Evolutionary conservation across 2,113 vertebrate genomes (phyloP).

Genomic region (Myiopsitta monachus): DNA sequence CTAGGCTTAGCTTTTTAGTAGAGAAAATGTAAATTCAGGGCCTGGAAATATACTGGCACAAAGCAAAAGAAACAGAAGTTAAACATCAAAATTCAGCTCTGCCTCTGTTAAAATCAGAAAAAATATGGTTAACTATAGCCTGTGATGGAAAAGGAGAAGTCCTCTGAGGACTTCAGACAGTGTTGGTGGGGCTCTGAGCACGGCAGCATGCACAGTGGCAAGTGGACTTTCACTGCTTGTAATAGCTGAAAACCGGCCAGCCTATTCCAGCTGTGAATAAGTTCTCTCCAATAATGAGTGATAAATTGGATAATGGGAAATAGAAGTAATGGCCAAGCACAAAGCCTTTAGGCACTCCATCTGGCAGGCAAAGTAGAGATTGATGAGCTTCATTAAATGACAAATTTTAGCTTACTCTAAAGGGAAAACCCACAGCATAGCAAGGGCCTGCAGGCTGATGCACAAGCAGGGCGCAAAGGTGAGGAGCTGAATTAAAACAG

Average conservation of each 20-base stretch:
- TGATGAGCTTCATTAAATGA: constrained; percentile 15
- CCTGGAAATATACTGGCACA: neutral
- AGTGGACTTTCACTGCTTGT: neutral
- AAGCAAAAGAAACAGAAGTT: neutral
- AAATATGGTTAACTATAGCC: neutral
- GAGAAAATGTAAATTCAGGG: neutral
- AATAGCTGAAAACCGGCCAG: neutral
- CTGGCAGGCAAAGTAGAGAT: neutral
- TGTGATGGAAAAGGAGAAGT: neutral
- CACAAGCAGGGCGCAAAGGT: fast-evolving
- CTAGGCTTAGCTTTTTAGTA: neutral
- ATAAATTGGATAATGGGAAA: neutral
- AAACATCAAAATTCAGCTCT: neutral
- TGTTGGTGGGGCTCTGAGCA: neutral
- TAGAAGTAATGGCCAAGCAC: neutral
- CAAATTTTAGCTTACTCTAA: neutral
- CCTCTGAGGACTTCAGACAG: neutral
- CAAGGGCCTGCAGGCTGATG: neutral
- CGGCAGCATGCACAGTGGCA: fast-evolving
- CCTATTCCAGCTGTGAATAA: neutral
- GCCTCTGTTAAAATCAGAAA: neutral
- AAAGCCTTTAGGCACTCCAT: constrained; percentile 7
- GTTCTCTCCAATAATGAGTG: neutral
- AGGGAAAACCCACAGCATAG: neutral
- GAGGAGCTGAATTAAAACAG: neutral